Base-by-base conservation (phyloP, 2,888 invertebrate species). In the Caenorhabditis sp. region DNA sequence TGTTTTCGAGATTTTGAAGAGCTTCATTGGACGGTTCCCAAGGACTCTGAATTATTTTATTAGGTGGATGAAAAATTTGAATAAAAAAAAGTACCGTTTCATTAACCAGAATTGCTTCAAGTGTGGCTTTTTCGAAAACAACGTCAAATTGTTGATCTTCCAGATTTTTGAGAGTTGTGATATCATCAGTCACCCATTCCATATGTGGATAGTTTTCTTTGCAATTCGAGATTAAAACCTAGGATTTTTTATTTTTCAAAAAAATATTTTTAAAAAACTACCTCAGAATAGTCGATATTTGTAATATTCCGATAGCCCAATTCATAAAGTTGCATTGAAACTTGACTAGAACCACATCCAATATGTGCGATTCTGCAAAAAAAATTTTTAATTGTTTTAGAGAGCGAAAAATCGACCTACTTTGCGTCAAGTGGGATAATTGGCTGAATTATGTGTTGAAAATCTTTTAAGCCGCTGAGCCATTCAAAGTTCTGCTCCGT, bases 51-150 rank as follows among this genome's bases (percentile, higher is more conserved):
- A 81, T 66, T 14, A 50, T 51, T 17, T 31, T 31, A 6, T 31
- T 31, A 6, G 4, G 4, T 31, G 31, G 31, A 31, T 31, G n/a
- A n/a, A n/a, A n/a, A n/a, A n/a, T 31, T 31, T 31, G n/a, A n/a
- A n/a, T 26, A 10, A 27, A 17, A 58, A 26, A 55, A 55, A 26
- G 1, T 24, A 79, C 82, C 71, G 81, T 82, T 62, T 84, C 84
- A n/a, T 66, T 72, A 12, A 89, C 89, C 62, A 89, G 81, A 50
- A 90, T 75, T 17, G 89, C 88, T 78, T 90, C 90, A 23, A 90
- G 79, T 19, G 89, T 89, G 4, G 89, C 89, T 81, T 90, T 90
- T 75, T 90, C 90, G 51, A 90, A 74, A 27, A 90, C 88, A 26
- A 89, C 87, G 81, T 90, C 90, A 83, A 89, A 89, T 1, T 63